Conservation (phyloP, 2,113 vertebrate species). For the Apteryx owenii region DNA sequence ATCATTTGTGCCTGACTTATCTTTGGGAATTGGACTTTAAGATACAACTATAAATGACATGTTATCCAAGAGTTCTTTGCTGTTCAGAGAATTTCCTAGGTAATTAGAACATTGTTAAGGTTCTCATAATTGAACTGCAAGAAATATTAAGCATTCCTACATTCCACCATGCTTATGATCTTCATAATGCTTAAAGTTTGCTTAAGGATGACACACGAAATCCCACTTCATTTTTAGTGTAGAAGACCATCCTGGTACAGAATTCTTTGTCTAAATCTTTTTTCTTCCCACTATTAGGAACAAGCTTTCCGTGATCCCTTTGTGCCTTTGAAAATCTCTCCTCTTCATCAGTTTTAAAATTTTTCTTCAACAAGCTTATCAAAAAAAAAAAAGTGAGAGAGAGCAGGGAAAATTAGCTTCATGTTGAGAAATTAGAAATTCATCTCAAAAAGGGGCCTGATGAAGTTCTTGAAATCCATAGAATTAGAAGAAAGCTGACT, state of each 20-base stretch:
- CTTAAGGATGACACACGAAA: neutral
- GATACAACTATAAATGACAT: slow-evolving; percentile 1
- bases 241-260: neutral
- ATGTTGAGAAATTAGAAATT: neutral
- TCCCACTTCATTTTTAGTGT: neutral
- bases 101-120: slow-evolving; percentile 36
- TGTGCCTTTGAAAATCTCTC: neutral
- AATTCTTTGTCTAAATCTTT: neutral
- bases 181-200: neutral
- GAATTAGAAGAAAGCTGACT: neutral
- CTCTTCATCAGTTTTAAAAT: neutral
- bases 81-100: neutral
- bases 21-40: slow-evolving; percentile 29
- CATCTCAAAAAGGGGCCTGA: neutral
- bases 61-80: slow-evolving; percentile 1
- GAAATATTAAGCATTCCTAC: slow-evolving; percentile 16
- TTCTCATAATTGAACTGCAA: slow-evolving; percentile 4
- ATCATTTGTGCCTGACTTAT: neutral
- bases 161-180: neutral
- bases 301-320: neutral
- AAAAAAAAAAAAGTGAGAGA: neutral
- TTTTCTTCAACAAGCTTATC: neutral
- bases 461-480: neutral
- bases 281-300: neutral
- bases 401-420: neutral